A percentile compares a stretch with the other conserved stretches of the same genome.
These are phyloP conservation scores for Meteorus colon DNA, from an alignment of 2,888 invertebrate species.

Conservation along the genomic window DNA sequence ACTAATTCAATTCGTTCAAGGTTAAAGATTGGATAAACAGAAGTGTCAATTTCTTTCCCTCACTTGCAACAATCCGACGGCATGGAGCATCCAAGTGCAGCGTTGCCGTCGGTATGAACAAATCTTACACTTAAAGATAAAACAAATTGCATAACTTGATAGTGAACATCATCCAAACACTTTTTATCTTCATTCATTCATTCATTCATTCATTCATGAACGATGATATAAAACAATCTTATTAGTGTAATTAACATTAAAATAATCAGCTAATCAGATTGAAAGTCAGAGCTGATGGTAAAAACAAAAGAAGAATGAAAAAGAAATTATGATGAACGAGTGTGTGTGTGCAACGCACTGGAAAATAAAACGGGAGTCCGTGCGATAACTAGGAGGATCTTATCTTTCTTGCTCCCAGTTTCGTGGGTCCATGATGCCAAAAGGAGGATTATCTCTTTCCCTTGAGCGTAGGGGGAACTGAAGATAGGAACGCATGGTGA, in stretches of 20 bases:
- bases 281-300: background rate
- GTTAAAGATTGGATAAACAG: background rate
- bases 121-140: background rate
- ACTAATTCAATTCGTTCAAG: background rate
- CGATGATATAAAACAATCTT: conserved; percentile 23
- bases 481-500: background rate
- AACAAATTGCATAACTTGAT: background rate
- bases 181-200: background rate
- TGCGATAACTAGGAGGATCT: conserved; percentile 71
- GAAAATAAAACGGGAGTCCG: conserved; percentile 62
- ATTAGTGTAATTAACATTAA: conserved; percentile 31
- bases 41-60: background rate
- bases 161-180: too few species aligned
- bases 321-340: conserved; percentile 14
- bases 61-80: background rate
- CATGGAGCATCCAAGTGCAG: background rate
- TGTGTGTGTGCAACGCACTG: conserved; percentile 48
- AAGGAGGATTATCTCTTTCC: conserved; percentile 29
- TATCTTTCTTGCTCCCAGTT: conserved; percentile 70
- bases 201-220: background rate
- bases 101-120: background rate
- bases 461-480: conserved; percentile 21
- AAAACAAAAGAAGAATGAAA: background rate
- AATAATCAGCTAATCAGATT: conserved; percentile 35
- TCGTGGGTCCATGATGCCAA: conserved; percentile 54